phyloP scores from a whole-genome alignment of 2,797 vertebrate species.

The Champsocephalus gunnari region DNA sequence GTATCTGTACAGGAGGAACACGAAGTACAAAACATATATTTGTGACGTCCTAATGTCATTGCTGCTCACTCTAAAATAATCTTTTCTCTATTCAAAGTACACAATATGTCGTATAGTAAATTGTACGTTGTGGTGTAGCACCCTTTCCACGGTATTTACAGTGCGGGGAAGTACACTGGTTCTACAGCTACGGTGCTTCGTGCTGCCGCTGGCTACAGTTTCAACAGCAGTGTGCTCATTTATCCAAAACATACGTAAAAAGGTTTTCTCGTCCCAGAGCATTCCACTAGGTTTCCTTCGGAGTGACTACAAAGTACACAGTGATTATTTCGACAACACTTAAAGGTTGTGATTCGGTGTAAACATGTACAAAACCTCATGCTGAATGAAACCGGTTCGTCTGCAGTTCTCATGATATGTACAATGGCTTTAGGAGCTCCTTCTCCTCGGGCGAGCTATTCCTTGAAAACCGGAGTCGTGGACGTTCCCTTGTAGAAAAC shows the following conservation, averaged over 20 bases:
- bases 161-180: slow-evolving; percentile 54
- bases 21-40: slow-evolving; percentile 74
- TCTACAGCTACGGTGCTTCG: slow-evolving; percentile 61
- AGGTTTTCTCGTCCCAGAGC: slow-evolving; percentile 26
- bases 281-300: slow-evolving; percentile 61
- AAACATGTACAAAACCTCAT: slow-evolving; percentile 76
- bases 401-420: slow-evolving; percentile 59
- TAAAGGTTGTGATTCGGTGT: slow-evolving; percentile 82
- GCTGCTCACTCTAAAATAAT: slow-evolving; percentile 65
- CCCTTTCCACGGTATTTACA: slow-evolving; percentile 71
- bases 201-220: slow-evolving; percentile 61
- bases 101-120: slow-evolving; percentile 58
- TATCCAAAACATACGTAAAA: slow-evolving; percentile 64
- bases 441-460: slow-evolving; percentile 68
- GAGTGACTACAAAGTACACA: slow-evolving; percentile 74
- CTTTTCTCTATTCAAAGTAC: slow-evolving; percentile 60
- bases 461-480: slow-evolving; percentile 90
- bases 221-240: slow-evolving; percentile 40
- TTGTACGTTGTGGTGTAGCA: slow-evolving; percentile 71
- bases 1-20: slow-evolving; percentile 70
- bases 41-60: slow-evolving; percentile 61
- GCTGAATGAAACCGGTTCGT: slow-evolving; percentile 71
- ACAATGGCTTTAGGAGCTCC: slow-evolving; percentile 61
- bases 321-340: slow-evolving; percentile 76
- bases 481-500: slow-evolving; percentile 99